Evolutionary conservation across 2,797 vertebrate species (phyloP), one percentile per base, ranked within the genome.

Genomic region (Coregonus sp.): DNA sequence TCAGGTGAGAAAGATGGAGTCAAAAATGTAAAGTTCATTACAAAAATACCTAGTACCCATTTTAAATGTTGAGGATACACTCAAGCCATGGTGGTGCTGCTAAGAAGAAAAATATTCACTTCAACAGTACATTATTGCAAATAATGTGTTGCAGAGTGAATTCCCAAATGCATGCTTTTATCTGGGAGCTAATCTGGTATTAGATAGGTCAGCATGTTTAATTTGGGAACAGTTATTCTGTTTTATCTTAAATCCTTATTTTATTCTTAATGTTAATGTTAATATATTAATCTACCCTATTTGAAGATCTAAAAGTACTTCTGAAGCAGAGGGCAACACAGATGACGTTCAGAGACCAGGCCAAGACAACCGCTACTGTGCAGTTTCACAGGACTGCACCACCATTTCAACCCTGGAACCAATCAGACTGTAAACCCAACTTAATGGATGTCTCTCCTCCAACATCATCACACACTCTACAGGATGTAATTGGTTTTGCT

Each of bases 1-100:
- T 29, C 79, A 91, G 90, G 91, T 88, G 73, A 76, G 72, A 74
- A 47, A 54, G 2, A 51, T 25, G 2, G 1, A 47, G 40, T 47
- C 40, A 47, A 9, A 40, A 47, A 40, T 40, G 37, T 40, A 2
- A 9, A 9, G 37, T 40, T 40, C 37, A 40, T 40, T 40, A 40
- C 37, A 9, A 40, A 40, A 47, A 37, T 47, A 47, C 11, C 14
- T 29, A 1, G 12, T 51, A 12, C 40, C 12, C 14, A 31, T 33
- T 29, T 65, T 29, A 66, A 25, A 70, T 25, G 47, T 40, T 70
- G 18, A 40, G 35, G 16, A 40, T 18, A 50, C 1, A 14, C 25
- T 25, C 6, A 72, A 71, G 18, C 5, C 3, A 14, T 71, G 11
- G 37, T 25, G n/a, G 47, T 14, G 12, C 4, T 54, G 50, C 50